Evolutionary conservation across 2,113 vertebrate species (phyloP), one percentile per base, ranked within the genome.

Genomic region (Delphinus delphis): DNA sequence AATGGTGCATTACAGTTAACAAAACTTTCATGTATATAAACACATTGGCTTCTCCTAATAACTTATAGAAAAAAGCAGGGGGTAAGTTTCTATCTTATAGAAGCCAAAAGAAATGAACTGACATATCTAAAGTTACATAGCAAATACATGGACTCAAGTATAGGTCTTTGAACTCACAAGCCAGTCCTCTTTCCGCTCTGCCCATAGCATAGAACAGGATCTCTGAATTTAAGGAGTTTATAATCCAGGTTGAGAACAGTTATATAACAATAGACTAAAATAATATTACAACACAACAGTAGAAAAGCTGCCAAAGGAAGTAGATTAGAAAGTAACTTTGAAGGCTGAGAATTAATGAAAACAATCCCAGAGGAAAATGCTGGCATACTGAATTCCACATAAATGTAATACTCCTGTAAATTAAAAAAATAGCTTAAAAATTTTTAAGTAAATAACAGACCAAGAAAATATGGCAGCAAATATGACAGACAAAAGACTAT

Each of bases 331-430:
- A 81, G 47, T 67, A 96, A 84, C 36, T 60, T 58, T 67, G 36
- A 67, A 67, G 31, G 4, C 6, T 90, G 13, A 90, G 11, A 74
- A 87, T 67, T 47, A 80, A 67, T 67, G 44, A 68, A 95, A 87
- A 6, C 25, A 50, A 89, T 53, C 3, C 8, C 38, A 38, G 68
- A 50, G 47, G 25, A 65, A 91, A 87, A 88, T 87, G 74, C 14
- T 33, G 18, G 65, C 14, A 50, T 71, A 71, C 20, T 44, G n/a
- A 80, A 55, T 23, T 80, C 33, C 15, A 63, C 70, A 90, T 3
- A 85, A 70, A 96, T 97, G 38, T 87, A 70, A 94, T 94, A 73
- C 36, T 93, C 55, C 15, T 67, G 15, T 67, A 89, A 47, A 73
- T 44, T 79, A n/a, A 87, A 77, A 92, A 92, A 85, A 47, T 68